Conservation (phyloP, 2,888 invertebrate genomes). For the Acanthosepion lycidas region DNA sequence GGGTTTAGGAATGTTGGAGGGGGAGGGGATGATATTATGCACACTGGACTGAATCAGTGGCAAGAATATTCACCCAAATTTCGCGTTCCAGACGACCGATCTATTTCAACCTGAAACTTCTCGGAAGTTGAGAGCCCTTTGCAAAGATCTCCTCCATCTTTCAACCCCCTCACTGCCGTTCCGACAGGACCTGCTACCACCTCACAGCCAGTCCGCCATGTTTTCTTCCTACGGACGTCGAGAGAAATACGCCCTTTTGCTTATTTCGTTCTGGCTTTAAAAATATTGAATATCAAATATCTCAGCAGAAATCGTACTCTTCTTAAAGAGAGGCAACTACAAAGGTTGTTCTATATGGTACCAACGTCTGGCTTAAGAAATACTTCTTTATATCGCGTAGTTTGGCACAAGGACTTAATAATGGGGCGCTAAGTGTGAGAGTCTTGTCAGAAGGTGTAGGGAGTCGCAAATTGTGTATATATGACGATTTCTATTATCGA, state of each 20-base stretch:
- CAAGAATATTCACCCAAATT: background rate
- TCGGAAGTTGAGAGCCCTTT: background rate
- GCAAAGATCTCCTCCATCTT: background rate
- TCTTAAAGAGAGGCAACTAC: no score
- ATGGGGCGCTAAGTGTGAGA: no score
- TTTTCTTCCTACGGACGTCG: background rate
- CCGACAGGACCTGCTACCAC: background rate
- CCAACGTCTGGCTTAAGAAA: no score
- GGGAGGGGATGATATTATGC: no score
- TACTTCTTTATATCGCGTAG: no score
- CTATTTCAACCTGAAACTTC: background rate
- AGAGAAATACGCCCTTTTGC: background rate
- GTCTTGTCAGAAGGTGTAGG: no score
- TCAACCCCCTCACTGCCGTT: background rate
- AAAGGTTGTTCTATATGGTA: no score
- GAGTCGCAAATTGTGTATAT: no score
- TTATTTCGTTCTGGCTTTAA: background rate
- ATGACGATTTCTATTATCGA: no score
- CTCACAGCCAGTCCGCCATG: background rate
- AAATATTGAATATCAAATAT: background rate
- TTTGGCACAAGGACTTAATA: no score
- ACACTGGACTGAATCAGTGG: background rate
- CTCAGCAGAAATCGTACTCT: background rate
- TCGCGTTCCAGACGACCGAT: background rate
- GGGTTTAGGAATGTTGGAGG: no score